Evolutionary conservation across 2,888 invertebrate genomes (phyloP).

Genomic region (Epicampocera succincta): DNA sequence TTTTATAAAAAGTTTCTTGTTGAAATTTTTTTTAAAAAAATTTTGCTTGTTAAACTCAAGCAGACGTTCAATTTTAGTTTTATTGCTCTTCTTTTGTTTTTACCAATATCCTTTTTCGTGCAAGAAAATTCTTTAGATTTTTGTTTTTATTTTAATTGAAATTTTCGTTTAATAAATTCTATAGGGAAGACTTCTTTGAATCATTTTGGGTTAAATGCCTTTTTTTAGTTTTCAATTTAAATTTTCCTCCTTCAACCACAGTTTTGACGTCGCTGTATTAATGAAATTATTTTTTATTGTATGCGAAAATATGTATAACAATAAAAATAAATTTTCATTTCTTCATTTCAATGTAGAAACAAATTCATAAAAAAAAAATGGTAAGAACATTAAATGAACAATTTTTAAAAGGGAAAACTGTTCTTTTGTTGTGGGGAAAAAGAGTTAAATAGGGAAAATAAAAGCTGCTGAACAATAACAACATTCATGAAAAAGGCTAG

Average conservation of each 20-base stretch:
- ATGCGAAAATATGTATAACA: constrained; percentile 14
- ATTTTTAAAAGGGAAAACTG: constrained; percentile 25
- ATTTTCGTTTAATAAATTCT: neutral
- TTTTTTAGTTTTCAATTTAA: constrained; percentile 13
- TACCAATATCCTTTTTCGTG: too few relatives aligned
- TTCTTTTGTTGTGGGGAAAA: constrained; percentile 5
- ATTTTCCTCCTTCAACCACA: constrained; percentile 11
- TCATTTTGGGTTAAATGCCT: constrained; percentile 19
- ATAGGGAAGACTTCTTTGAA: neutral
- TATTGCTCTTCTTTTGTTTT: too few relatives aligned
- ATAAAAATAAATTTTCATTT: constrained; percentile 40
- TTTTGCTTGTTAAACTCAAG: too few relatives aligned
- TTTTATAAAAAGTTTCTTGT: too few relatives aligned
- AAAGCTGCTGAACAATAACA: constrained; percentile 37
- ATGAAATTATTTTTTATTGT: constrained; percentile 43
- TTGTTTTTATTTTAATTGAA: too few relatives aligned
- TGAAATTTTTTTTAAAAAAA: too few relatives aligned
- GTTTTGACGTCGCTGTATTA: constrained; percentile 13
- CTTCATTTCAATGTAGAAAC: neutral
- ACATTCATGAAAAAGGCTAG: constrained; percentile 47
- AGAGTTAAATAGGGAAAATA: constrained; percentile 20
- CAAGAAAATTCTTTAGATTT: too few relatives aligned
- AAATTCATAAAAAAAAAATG: constrained; percentile 13
- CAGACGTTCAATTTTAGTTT: too few relatives aligned
- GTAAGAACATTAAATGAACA: constrained; percentile 42